Base-by-base conservation (phyloP, 2,113 vertebrate genomes). In the Bostrychus sinensis region DNA sequence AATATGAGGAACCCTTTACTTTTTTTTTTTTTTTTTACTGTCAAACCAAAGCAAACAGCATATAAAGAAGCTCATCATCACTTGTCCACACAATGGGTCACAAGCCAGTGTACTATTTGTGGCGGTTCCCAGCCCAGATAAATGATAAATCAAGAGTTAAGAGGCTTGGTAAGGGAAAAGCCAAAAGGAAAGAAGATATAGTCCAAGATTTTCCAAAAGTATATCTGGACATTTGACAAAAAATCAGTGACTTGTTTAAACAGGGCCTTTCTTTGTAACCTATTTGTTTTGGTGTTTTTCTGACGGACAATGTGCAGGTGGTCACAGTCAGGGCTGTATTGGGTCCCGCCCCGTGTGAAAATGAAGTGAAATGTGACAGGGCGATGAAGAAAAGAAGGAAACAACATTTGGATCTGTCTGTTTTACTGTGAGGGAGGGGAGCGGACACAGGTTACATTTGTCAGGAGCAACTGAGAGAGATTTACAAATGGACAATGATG, bases 391-490 rank as follows among this genome's bases (percentile, higher is more conserved):
- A 5, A 68, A 50, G 46, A 30, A 48, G 48, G 62, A 46, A 37
- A 55, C 61, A 62, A n/a, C 0, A 2, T 56, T 30, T 32, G 30
- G 62, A 71, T 65, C 12, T 28, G 56, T 65, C 42, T 63, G 55
- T 62, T 57, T 72, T n/a, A n/a, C 56, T 25, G 46, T 62, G 57
- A 38, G 48, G 43, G 28, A 23, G 48, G 61, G 77, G 78, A 63
- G 67, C 67, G 37, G 54, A 72, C 50, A 50, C 2, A 30, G 66
- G 57, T 75, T 66, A 62, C 66, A 73, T 80, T 80, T 73, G 68
- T 86, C 62, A 48, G 64, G 26, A 16, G 59, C 59, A 75, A 77
- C 26, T 19, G 58, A 63, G 50, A 55, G 39, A 58, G 66, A 81
- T 69, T 68, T 4, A 3, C 30, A 71, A 62, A 54, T 51, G 72